Conservation (phyloP, 2,888 invertebrate genomes). For the Parthenolecanium corni region DNA sequence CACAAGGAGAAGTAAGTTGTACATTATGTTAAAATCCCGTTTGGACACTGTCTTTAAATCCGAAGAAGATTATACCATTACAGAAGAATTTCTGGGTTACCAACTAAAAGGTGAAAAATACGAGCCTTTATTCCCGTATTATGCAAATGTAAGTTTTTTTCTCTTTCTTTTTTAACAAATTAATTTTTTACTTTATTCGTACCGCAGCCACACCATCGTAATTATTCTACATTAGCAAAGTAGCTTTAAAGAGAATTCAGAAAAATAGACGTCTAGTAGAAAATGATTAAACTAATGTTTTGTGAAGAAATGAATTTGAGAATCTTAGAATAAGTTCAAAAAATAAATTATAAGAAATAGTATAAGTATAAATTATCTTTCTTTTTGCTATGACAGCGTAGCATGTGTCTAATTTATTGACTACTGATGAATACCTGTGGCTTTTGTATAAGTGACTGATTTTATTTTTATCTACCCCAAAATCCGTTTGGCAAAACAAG, state of each 20-base stretch:
- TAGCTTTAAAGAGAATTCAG: no score
- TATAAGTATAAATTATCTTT: no score
- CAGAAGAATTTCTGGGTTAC: constrained; percentile 68
- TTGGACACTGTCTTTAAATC: constrained; percentile 67
- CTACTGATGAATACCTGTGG: neutral
- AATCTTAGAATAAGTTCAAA: no score
- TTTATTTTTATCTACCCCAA: no score
- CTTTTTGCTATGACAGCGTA: neutral
- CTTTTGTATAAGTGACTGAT: no score
- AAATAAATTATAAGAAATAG: no score
- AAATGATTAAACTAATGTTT: no score
- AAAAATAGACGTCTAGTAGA: no score
- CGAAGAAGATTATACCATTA: constrained; percentile 61
- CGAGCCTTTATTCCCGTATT: constrained; percentile 84
- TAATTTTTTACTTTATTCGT: neutral
- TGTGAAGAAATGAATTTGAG: no score
- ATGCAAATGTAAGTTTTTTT: constrained; percentile 46
- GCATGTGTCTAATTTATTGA: neutral
- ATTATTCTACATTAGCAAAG: no score
- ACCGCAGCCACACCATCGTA: no score
- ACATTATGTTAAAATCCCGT: constrained; percentile 75
- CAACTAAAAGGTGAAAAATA: constrained; percentile 69
- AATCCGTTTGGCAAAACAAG: no score
- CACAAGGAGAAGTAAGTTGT: constrained; percentile 38
- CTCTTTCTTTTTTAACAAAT: neutral